phyloP scores from a whole-genome alignment of 53 echinoderm and acorn worm species.

The Apostichopus leukothele region DNA sequence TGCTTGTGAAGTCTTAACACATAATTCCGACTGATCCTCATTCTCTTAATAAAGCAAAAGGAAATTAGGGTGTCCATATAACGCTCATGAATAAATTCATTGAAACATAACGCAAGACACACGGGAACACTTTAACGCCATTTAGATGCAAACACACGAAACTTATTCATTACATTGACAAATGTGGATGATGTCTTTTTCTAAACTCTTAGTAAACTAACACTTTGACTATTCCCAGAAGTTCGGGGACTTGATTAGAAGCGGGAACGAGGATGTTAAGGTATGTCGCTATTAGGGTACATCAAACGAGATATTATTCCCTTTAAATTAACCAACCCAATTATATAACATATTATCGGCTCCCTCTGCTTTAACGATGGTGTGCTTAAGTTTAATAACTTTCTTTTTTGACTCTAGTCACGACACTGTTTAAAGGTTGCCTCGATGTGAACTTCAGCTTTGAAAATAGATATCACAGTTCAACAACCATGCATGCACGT shows the following conservation, averaged over 20 bases:
- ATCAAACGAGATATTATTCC: too few relatives aligned
- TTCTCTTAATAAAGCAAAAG: neutral
- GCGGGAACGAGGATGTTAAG: neutral
- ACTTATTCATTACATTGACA: conserved; percentile 28
- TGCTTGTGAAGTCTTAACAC: neutral
- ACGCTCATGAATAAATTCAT: conserved; percentile 11
- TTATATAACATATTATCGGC: too few relatives aligned
- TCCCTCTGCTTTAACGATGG: too few relatives aligned
- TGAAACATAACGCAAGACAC: conserved; percentile 22
- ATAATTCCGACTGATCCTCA: neutral
- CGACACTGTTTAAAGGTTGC: too few relatives aligned
- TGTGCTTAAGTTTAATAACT: too few relatives aligned
- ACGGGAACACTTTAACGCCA: conserved; percentile 28
- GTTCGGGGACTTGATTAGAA: neutral
- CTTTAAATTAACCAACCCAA: too few relatives aligned
- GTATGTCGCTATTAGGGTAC: neutral
- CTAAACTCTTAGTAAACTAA: neutral
- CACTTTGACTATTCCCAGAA: conserved; percentile 2
- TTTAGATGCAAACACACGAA: conserved; percentile 35
- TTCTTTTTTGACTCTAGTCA: too few relatives aligned
- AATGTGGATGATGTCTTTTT: neutral
- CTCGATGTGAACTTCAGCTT: too few relatives aligned
- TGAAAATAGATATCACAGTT: too few relatives aligned
- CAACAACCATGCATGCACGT: too few relatives aligned
- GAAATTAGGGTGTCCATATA: neutral